Percentiles rank a stretch among this genome's conserved stretches.
phyloP scores from a whole-genome alignment of 2,113 vertebrate species.

The Emydura subglobosa region DNA sequence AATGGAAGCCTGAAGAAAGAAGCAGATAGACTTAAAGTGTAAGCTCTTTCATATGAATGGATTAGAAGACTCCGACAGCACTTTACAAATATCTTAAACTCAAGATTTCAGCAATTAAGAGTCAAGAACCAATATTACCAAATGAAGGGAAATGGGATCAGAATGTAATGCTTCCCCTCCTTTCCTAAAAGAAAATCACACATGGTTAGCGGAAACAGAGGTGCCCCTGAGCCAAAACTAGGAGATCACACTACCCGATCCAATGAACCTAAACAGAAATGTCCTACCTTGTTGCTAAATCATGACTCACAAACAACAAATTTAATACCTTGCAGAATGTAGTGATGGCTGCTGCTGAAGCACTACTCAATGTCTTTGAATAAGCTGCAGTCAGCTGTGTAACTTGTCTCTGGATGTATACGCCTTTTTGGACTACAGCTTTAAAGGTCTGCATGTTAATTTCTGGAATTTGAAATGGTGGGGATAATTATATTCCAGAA shows the following conservation, averaged over 20 bases:
- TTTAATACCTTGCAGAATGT: background rate
- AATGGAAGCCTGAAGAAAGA: background rate
- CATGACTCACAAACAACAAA: background rate
- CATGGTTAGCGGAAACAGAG: background rate
- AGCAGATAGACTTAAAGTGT: background rate
- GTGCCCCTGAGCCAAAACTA: background rate
- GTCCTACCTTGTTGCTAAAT: background rate
- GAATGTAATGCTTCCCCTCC: background rate
- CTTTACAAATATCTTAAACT: background rate
- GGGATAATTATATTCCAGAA: background rate
- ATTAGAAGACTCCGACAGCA: background rate
- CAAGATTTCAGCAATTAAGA: background rate
- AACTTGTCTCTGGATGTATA: background rate
- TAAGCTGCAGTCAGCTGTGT: background rate
- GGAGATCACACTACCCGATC: background rate
- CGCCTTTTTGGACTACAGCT: background rate
- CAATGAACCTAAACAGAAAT: background rate
- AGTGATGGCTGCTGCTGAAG: background rate
- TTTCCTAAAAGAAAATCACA: background rate
- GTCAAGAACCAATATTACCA: background rate
- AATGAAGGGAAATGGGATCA: background rate
- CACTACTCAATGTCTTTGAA: rapidly evolving
- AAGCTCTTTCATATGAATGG: background rate
- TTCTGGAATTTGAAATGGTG: background rate
- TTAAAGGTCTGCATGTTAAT: background rate